Evolutionary conservation across 1,140 invertebrate species (phyloP), one percentile per base, ranked within the genome.

Genomic region (Myzus persicae): DNA sequence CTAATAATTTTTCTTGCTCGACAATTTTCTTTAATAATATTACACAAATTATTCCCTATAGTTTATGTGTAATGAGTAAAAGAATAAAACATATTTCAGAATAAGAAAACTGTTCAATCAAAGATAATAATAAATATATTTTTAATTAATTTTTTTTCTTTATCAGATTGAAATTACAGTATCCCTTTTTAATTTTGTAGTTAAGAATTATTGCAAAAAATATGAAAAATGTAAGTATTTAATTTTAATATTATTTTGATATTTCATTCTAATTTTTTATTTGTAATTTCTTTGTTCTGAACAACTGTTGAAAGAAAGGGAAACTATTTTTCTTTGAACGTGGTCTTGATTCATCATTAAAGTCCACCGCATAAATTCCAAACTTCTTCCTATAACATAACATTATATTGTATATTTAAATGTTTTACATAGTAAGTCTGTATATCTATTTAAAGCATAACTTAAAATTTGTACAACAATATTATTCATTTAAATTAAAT

Each of bases 351-450:
- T 85, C 40, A 5, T 85, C 82, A 26, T 85, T 42, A 40, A 85
- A 85, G 38, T 85, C 82, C 4, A 85, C 82, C 2, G 82, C 40
- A 85, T 85, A 85, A 42, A 85, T 85, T 85, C 82, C 82, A 42
- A 40, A 85, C 22, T 31, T 85, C 24, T 85, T 85, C 82, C 40
- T 85, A 26, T 26, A 44, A 44, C 2, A 26, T 44, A 14, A 85
- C 26, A 40, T 44, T 40, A 24, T 40, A 42, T 44, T 40, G 40
- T 40, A 42, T 11, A 40, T 85, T 44, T 40, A 24, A 44, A 3
- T 42, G 26, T 85, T 8, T 31, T 44, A 11, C 24, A 24, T 85
- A 85, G 9, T 44, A 26, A 40, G 7, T 85, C 9, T 42, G 11
- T 85, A 40, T 85, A 38, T 38, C 6, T 31, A 40, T 85, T 85